phyloP scores from a whole-genome alignment of 2,113 vertebrate genomes.

The Ariopsis seemanni region DNA sequence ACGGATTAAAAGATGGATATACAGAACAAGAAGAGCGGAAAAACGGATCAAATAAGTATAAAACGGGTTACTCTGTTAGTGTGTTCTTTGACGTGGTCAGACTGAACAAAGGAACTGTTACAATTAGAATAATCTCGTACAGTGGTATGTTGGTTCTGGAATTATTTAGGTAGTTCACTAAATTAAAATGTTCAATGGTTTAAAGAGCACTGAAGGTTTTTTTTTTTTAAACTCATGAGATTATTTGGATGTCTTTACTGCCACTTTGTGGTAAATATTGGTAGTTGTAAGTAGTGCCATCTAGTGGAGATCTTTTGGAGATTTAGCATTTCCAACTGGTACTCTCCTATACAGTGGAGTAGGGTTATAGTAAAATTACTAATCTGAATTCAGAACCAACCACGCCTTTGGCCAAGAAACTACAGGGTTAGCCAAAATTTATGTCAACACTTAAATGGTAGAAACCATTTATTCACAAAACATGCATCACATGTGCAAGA shows the following conservation, averaged over 20 bases:
- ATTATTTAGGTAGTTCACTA: neutral
- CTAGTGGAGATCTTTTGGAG: neutral
- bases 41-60: neutral
- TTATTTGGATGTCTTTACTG: neutral
- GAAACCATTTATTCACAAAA: no score
- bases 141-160: neutral
- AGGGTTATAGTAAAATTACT: neutral
- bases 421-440: no score
- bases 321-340: neutral
- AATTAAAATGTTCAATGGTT: neutral
- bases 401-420: neutral
- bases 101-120: neutral
- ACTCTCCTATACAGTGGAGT: neutral
- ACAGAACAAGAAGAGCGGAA: neutral
- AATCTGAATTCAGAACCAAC: neutral
- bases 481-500: no score
- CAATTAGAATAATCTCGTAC: neutral
- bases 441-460: no score
- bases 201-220: neutral
- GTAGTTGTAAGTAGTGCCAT: neutral
- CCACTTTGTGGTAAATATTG: constrained; percentile 16
- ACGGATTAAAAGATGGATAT: neutral
- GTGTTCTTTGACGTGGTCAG: neutral
- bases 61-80: neutral
- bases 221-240: neutral